phyloP scores from a whole-genome alignment of 2,113 vertebrate species.

The Ictalurus furcatus region DNA sequence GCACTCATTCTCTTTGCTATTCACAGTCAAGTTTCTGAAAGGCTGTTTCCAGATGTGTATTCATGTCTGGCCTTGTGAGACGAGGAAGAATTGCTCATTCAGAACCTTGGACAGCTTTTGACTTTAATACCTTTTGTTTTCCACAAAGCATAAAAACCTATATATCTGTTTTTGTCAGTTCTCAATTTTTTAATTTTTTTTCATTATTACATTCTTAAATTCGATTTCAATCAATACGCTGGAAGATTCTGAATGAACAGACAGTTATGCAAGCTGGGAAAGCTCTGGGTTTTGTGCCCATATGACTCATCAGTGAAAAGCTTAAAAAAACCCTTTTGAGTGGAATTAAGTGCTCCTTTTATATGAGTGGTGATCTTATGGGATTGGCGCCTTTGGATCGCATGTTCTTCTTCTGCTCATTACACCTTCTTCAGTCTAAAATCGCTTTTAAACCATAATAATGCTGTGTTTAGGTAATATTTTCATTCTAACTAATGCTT shows the following conservation, averaged over 20 bases:
- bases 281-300: conserved; percentile 11
- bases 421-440: conserved; percentile 5
- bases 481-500: neutral
- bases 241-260: neutral
- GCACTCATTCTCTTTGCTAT: neutral
- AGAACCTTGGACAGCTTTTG: conserved; percentile 42
- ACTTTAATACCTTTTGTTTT: neutral
- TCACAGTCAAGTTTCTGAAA: neutral
- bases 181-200: neutral
- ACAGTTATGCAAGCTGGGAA: conserved; percentile 18
- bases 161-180: neutral
- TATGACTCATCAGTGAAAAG: conserved; percentile 48
- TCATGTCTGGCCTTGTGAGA: conserved; percentile 9
- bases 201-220: neutral
- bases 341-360: neutral
- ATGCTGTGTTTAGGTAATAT: neutral
- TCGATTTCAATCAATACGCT: neutral
- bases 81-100: neutral
- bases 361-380: conserved; percentile 24
- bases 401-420: conserved; percentile 24
- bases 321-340: conserved; percentile 34
- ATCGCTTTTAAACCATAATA: conserved; percentile 18
- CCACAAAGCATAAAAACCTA: neutral
- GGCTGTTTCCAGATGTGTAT: neutral
- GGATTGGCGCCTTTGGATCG: neutral